Base-by-base conservation (phyloP, 2,888 invertebrate species). In the Eupithecia subfuscata region DNA sequence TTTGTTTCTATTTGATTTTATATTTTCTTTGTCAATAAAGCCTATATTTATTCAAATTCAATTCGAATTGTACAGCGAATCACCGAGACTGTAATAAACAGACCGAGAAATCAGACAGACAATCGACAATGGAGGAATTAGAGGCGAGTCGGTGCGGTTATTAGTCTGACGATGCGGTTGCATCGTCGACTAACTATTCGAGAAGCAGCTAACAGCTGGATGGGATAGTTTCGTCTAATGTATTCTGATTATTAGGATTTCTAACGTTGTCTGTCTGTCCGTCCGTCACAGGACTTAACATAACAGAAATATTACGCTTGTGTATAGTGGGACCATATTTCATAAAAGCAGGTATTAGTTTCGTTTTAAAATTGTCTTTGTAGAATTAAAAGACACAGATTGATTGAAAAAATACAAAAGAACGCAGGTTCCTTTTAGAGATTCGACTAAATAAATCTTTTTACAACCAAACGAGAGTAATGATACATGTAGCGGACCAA, bases 101-200 rank as follows among this genome's bases (percentile, higher is more conserved):
- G 56, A 73, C 52, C 60, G 68, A 70, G 60, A 70, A 73, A 70
- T 73, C 68, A 68, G 67, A 3, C 6, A 18, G 73, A 68, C 73
- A 30, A 76, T 60, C 7, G 60, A 63, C 30, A 52, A 63, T 34
- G 56, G n/a, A 40, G 74, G 56, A 43, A 56, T n/a, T 56, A 56
- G 8, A 34, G 70, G 45, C 6, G 18, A 71, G 12, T 63, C 30
- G 34, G 63, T 30, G 34, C n/a, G 12, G 34, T 16, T 5, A 65
- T 74, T 70, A 18, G 70, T 74, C 70, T 37, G 37, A 48, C 69
- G n/a, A 45, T 34, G 48, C 34, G 69, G 68, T 63, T 45, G 43
- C 34, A 48, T 71, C 37, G 37, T 25, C 25, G 68, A 25, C 73
- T 16, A 56, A 43, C 30, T 63, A 60, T 60, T 5, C 60, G 40